Base-by-base conservation (phyloP, 2,113 vertebrate species). In the Varanus salvator region DNA sequence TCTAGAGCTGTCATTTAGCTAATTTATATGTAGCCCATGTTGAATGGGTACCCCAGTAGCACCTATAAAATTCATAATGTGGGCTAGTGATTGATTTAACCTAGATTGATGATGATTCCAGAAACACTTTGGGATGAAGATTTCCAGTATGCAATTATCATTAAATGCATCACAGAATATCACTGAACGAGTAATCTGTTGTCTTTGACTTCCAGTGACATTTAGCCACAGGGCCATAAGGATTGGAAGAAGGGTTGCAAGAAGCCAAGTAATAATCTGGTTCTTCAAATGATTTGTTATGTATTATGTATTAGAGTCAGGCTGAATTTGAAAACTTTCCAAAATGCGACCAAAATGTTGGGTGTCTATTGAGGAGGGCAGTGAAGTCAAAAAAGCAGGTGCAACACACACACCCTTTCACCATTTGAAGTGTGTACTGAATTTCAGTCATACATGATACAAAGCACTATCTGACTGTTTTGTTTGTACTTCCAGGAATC, bases 11-110 rank as follows among this genome's bases (percentile, higher is more conserved):
- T 85, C 25, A 15, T 78, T 76, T 80, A 78, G 23, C n/a, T 89
- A 48, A 54, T 78, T 71, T 89, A 85, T 89, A 78, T 44, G 23
- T 54, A 69, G 64, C n/a, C 34, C 54, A 14, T 12, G 34, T 69
- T 85, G 75, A n/a, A 77, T 44, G 48, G 48, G 66, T 77, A 54
- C 15, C 11, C 29, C 48, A 54, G 60, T 14, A 54, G 44, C 8
- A 89, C 64, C 74, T 68, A 85, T 80, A 85, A 69, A 77, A 84
- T 52, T 68, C 64, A 68, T 52, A 52, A 76, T 72, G 87, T 3
- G 66, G 86, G 23, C 66, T 81, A 38, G 50, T 38, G 64, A 88
- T 78, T 84, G 72, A 84, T 84, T 77, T 76, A 66, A 44, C 25
- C 23, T 48, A 77, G 72, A 84, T 31, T 77, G 60, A 77, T 19